These are phyloP conservation scores for Anadara kagoshimensis DNA, from an alignment of 1,140 invertebrate species.

Conservation along the genomic window DNA sequence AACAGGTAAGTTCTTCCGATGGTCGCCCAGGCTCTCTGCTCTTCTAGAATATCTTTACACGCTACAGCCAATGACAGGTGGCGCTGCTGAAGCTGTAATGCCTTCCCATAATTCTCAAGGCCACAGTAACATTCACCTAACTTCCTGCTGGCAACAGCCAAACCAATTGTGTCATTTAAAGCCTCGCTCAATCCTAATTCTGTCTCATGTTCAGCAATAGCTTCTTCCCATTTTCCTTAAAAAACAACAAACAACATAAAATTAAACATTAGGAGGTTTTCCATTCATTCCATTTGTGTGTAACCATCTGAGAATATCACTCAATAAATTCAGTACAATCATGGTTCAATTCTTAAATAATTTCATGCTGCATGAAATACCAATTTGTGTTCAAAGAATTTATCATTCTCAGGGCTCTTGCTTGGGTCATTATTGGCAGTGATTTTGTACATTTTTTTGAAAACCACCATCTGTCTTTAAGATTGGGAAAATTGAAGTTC, in stretches of 20 bases:
- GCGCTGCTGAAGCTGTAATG: constrained; percentile 85
- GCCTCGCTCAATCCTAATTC: constrained; percentile 81
- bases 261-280: too few relatives aligned
- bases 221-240: constrained; percentile 80
- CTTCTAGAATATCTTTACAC: constrained; percentile 83
- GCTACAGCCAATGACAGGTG: constrained; percentile 81
- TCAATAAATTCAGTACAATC: too few relatives aligned
- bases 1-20: constrained; percentile 89
- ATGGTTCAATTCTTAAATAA: too few relatives aligned
- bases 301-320: too few relatives aligned
- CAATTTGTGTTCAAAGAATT: too few relatives aligned
- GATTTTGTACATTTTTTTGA: too few relatives aligned
- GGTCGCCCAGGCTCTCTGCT: constrained; percentile 92
- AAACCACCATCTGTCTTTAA: too few relatives aligned
- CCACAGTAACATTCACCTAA: constrained; percentile 90
- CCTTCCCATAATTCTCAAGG: constrained; percentile 84
- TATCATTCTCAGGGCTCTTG: too few relatives aligned
- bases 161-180: constrained; percentile 81
- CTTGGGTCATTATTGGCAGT: too few relatives aligned
- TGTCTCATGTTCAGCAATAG: constrained; percentile 83
- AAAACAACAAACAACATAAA: neutral
- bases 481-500: too few relatives aligned
- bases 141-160: constrained; percentile 87
- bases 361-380: too few relatives aligned
- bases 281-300: too few relatives aligned